Base-by-base conservation (phyloP, 1,140 invertebrate species). In the Caerostris darwini region DNA sequence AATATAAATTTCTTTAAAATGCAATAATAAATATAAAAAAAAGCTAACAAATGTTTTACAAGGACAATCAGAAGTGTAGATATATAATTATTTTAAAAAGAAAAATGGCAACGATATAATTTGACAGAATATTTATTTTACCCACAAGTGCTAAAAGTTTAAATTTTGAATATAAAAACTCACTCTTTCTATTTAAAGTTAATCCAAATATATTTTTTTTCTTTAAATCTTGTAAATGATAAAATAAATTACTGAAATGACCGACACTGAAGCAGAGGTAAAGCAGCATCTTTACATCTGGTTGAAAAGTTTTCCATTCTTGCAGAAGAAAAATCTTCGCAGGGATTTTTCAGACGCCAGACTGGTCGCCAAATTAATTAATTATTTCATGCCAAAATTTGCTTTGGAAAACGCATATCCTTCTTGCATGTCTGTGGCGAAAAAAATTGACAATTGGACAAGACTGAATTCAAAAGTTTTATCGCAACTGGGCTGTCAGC, bases 381-480 rank as follows among this genome's bases (percentile, higher is more conserved):
- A 87, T 54, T 77, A n/a, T 14, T 93, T 34, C 57, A 53, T 87
- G 53, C 92, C 92, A 10, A 93, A 88, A 59, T 59, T 86, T 0
- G 92, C 58, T 3, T 53, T 87, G 5, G 92, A 87, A 71, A 87
- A 88, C 54, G 92, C 92, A 3, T 93, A 93, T 88, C 85, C 85
- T 4, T 12, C 92, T 3, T 87, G 83, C 12, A 93, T 71, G 61
- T 69, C 92, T 17, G 17, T 87, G 61, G 34, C 10, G 2, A 88
- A 77, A 7, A 93, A 87, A 14, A 59, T 71, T 17, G 85, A 93
- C n/a, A 93, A 93, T 56, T 93, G 92, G 92, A 67, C 61, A 83
- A 57, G 92, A 88, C 54, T 93, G 12, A 93, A 93, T 56, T 6
- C 12, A n/a, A 93, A 93, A 34, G 92, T 93, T 58, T 58, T 93